A percentile compares a stretch with the other conserved stretches of the same genome.
Evolutionary conservation across 2,888 invertebrate species (phyloP).

Genomic region (Rhodophaea formosa): DNA sequence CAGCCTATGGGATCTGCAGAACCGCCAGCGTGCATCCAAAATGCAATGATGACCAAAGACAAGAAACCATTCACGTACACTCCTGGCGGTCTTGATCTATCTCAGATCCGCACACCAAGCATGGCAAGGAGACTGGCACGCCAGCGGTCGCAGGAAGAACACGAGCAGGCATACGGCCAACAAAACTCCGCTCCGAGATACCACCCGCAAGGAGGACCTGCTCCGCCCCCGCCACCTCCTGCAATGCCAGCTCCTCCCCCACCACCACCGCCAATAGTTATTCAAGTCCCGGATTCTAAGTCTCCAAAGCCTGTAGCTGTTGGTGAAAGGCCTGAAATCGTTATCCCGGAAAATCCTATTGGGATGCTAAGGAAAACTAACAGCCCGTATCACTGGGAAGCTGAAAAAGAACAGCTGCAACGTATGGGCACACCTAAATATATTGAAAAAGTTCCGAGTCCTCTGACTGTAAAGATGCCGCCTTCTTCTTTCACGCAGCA

Average conservation of each 20-base stretch:
- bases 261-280: conserved; percentile 83
- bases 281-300: conserved; percentile 69
- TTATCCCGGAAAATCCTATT: conserved; percentile 87
- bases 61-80: conserved; percentile 98
- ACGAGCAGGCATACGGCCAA: conserved; percentile 66
- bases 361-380: conserved; percentile 85
- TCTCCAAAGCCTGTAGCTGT: conserved; percentile 77
- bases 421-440: conserved; percentile 75
- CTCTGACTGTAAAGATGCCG: conserved; percentile 71
- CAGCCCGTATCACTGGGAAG: conserved; percentile 84
- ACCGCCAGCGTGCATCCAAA: conserved; percentile 94
- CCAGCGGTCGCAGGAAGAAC: conserved; percentile 83
- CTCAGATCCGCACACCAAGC: conserved; percentile 93
- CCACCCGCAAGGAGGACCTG: conserved; percentile 62
- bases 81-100: conserved; percentile 94
- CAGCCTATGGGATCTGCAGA: conserved; percentile 79
- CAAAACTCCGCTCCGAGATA: conserved; percentile 50
- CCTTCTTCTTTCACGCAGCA: conserved; percentile 65
- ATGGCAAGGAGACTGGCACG: conserved; percentile 89
- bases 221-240: conserved; percentile 75
- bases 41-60: conserved; percentile 97
- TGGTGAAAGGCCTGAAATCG: conserved; percentile 86
- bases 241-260: conserved; percentile 74
- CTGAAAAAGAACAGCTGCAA: conserved; percentile 80
- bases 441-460: conserved; percentile 71